Evolutionary conservation across 2,888 invertebrate species (phyloP), one percentile per base, ranked within the genome.

Genomic region (Incurvaria masculella): DNA sequence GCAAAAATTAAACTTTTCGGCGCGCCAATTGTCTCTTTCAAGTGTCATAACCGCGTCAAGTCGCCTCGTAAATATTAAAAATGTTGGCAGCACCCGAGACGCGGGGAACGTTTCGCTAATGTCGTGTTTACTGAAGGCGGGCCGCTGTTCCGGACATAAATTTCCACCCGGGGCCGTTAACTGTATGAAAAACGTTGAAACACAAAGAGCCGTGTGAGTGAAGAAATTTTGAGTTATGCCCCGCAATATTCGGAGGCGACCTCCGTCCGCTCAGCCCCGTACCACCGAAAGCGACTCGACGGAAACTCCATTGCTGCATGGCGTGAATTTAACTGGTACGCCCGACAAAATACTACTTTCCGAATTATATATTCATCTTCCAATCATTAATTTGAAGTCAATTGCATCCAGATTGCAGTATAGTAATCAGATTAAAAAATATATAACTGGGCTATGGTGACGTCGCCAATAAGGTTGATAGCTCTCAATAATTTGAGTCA

Each of bases 221-320:
- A 45, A 33, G 33, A 45, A 45, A 45, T 45, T 45, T 45, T 45
- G 45, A 45, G 27, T 45, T 45, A 45, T 45, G 45, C 18, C 45
- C 21, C 33, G 45, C 45, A 45, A 45, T 45, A 45, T 45, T 26
- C 45, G 23, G 45, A 26, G 45, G 23, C 20, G 42, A 21, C 43
- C 21, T 41, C 43, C 20, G 23, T 21, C 43, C 17, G 20, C 20
- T 11, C 21, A 2, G 6, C 21, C 14, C 33, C 14, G 11, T 33
- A 33, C 33, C 14, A 33, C 14, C 33, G 3, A 14, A 33, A 8
- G 23, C 23, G 5, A 23, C 18, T n/a, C n/a, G n/a, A n/a, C n/a
- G n/a, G n/a, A n/a, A n/a, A n/a, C n/a, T n/a, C n/a, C n/a, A n/a
- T n/a, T n/a, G n/a, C n/a, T n/a, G n/a, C n/a, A n/a, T n/a, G n/a